Base-by-base conservation (phyloP, 2,888 invertebrate genomes). In the Galeruca laticollis region DNA sequence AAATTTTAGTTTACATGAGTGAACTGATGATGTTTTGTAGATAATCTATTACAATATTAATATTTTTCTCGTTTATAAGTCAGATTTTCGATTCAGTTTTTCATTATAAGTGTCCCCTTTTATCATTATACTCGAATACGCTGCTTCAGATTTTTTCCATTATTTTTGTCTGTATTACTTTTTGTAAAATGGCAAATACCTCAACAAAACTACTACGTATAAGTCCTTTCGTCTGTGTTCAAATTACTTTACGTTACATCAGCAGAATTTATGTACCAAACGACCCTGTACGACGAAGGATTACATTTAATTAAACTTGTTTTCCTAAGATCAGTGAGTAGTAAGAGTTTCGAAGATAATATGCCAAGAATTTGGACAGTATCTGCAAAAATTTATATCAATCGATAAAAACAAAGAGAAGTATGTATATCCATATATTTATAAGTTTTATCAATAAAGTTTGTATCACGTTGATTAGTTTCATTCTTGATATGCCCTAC, bases 371-470 rank as follows among this genome's bases (percentile, higher is more conserved):
- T 69, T 72, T 69, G 57, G 68, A 69, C 73, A 60, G 66, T 67
- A 67, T 57, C 66, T 73, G 71, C 70, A 70, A 69, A 52, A 70
- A 69, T 71, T 70, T 69, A 73, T 71, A 68, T 73, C 69, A 69
- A 68, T 71, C 73, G 75, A 74, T 74, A 52, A 69, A 74, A 74
- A 71, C 72, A 73, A 69, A 61, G 63, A 61, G 37, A 64, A 56
- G 64, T 56, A 56, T 40, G 21, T 26, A 26, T 54, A 13, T 33
- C 54, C 59, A 18, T 66, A 26, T 40, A 56, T 60, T 75, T 75
- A 76, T 72, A 75, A 78, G 77, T 77, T 78, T 75, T 73, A 76
- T 75, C 76, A 76, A 78, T 79, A 79, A 78, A 77, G 69, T 75
- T 73, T 70, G 13, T 57, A 57, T 57, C 11, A 33, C 56, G 56